Evolutionary conservation across 2,797 vertebrate genomes (phyloP), one percentile per base, ranked within the genome.

Genomic region (Peromyscus attwateri): DNA sequence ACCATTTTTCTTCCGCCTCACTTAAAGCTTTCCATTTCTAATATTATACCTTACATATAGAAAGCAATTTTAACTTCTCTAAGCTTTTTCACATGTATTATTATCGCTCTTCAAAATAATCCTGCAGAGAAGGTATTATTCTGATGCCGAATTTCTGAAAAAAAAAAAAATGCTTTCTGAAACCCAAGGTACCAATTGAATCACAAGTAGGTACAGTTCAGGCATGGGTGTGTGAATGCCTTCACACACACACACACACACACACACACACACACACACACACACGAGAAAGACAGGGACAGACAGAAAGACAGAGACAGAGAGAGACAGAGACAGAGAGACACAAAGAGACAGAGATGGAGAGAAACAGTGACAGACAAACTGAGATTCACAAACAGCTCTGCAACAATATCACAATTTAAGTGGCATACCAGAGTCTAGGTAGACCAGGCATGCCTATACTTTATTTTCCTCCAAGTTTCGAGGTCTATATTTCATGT

Each of bases 41-140:
- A 97, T 91, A 96, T 95, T 89, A 92, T 85, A 77, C 94, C 91
- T 95, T 96, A 70, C 73, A 3, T 62, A 89, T 49, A 96, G 95
- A 97, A 96, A 95, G 95, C 96, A 95, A 95, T 97, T 97, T 96
- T 89, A 97, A 96, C 96, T 97, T 96, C 89, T 89, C 46, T 60
- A 89, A 96, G 91, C 52, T 88, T 96, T 96, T 95, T 95, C 96
- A 94, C 43, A 21, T 94, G 89, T 93, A 92, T 96, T 89, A 91
- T 92, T 95, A 96, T 68, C 6, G 6, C 46, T 96, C 92, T 95
- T 95, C 95, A 98, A 92, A 97, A 89, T 95, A 97, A 95, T 83
- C 91, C 95, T 95, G 94, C 82, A 55, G 95, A 95, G 95, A 96
- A 70, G 23, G 9, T 76, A 89, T 96, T 95, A 96, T 96, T 94